Base-by-base conservation (phyloP, 2,888 invertebrate species). In the Melitaea athalia region DNA sequence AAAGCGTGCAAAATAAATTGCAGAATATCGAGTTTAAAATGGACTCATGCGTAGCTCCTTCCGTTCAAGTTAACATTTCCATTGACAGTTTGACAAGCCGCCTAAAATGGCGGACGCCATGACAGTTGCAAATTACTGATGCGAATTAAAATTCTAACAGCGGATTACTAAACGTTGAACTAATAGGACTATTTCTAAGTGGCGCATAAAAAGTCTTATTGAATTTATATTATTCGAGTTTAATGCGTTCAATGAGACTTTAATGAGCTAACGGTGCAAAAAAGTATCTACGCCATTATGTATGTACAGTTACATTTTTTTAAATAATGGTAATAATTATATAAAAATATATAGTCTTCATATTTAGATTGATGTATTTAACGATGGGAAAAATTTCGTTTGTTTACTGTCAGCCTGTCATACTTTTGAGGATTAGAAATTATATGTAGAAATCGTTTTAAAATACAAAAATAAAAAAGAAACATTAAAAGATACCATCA, bases 21-120 rank as follows among this genome's bases (percentile, higher is more conserved):
- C 24, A 6, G 6, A 14, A 31, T 53, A 53, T 3, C 38, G 38
- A 38, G n/a, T 42, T 57, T 42, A 57, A 57, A 42, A 57, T 38
- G 12, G 14, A 55, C 33, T 57, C 10, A 57, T 42, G 42, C 42
- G 42, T 57, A 42, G 42, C 57, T 7, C n/a, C 55, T 57, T 57
- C 57, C 57, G 57, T 57, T 57, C 15, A 57, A 15, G 42, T 5
- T 42, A 15, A 15, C 38, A n/a, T n/a, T 33, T 55, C 42, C 57
- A 57, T 57, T 81, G 89, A 84, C 89, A 89, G 85, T 81, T 83
- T 87, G 90, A 87, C 88, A 85, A 77, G 76, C 71, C 75, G 75
- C 86, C 84, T 77, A 84, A 85, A 81, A 87, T 70, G 88, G 88
- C 61, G 69, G 61, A 65, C 68, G 66, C 75, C 77, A 75, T 74